Base-by-base conservation (phyloP, 2,888 invertebrate genomes). In the Ptilodon capucinus region DNA sequence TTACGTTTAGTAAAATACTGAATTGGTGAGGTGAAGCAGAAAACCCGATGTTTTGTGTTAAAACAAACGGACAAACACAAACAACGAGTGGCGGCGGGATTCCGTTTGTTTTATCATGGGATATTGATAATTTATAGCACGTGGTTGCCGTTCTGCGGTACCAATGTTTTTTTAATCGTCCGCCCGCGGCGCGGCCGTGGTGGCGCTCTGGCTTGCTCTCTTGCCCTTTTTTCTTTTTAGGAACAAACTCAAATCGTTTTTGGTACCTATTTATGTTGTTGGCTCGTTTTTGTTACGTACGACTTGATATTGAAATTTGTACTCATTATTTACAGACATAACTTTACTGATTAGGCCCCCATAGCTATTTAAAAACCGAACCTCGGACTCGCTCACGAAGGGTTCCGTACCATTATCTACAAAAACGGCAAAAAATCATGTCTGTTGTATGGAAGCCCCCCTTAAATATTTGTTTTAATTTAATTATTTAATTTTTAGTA, bases 81-180 rank as follows among this genome's bases (percentile, higher is more conserved):
- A 82, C 81, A 81, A 54, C 50, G 44, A 41, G 51, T 47, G 55
- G 40, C 46, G 49, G 47, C 45, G 49, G 49, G 16, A 8, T 53
- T 57, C 48, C 64, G 88, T 84, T 88, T 87, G 81, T 85, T 88
- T 82, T 86, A 85, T 86, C 90, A 86, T 84, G 90, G 90, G 90
- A 91, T 86, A 83, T 82, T 89, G 90, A 84, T 90, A 84, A 91
- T 88, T 84, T 82, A 71, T 54, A 65, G 72, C 89, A 87, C 84
- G 83, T 84, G 86, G 67, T 67, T 51, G 48, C 45, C 55, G 55
- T 58, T 53, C 45, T 51, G 47, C 44, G 38, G 40, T 48, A 47
- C 51, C 62, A 64, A 70, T 79, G 76, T 79, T 78, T 71, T 75
- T 74, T 67, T 68, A 76, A 72, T 72, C 73, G 69, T 67, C 58